These are phyloP conservation scores for Cataglyphis hispanica DNA, from an alignment of 1,140 invertebrate species.

Conservation along the genomic window DNA sequence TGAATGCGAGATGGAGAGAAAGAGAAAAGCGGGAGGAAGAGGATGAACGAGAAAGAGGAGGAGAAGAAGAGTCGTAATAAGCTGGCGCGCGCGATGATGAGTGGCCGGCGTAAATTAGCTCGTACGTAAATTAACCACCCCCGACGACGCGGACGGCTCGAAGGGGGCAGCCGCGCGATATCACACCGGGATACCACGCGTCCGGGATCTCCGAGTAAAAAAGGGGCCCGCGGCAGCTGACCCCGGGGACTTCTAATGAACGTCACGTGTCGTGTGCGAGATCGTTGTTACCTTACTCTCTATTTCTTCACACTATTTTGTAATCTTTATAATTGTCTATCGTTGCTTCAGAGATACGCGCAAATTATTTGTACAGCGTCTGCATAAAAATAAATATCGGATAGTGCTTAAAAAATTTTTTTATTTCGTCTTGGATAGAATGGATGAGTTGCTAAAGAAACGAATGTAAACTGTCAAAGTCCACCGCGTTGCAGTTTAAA, in stretches of 20 bases:
- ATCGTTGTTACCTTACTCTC: conserved; percentile 15
- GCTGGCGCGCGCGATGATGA: conserved; percentile 76
- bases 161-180: conserved; percentile 39
- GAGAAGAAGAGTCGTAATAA: conserved; percentile 75
- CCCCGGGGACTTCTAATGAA: conserved; percentile 70
- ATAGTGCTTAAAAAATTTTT: neutral
- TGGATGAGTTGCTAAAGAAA: neutral
- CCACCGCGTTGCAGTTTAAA: conserved; percentile 27
- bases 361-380: conserved; percentile 24
- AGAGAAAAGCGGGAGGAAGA: conserved; percentile 13
- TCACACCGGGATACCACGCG: conserved; percentile 36
- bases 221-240: conserved; percentile 38
- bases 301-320: neutral
- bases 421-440: too few relatives aligned
- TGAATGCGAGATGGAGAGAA: neutral
- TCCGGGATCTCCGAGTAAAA: conserved; percentile 53
- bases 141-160: conserved; percentile 58
- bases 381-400: neutral
- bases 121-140: conserved; percentile 81
- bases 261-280: conserved; percentile 75
- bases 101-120: conserved; percentile 81
- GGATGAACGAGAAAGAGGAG: conserved; percentile 39
- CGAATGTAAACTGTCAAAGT: neutral
- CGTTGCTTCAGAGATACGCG: conserved; percentile 17
- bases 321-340: conserved; percentile 13